phyloP scores from a whole-genome alignment of 2,113 vertebrate genomes.

The Oceanodroma tethys region DNA sequence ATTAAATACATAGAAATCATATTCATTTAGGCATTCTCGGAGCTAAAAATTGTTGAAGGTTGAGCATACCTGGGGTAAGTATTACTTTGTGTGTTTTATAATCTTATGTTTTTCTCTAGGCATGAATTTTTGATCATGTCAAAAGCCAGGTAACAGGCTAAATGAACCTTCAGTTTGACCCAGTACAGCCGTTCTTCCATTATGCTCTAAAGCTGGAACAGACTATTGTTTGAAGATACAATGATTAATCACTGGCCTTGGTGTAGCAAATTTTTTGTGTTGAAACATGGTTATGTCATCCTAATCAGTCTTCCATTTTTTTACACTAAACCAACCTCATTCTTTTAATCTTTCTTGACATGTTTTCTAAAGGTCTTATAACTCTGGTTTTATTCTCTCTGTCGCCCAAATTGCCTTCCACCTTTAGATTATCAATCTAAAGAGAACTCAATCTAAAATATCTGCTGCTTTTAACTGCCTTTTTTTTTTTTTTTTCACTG shows the following conservation, averaged over 20 bases:
- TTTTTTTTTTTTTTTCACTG: background rate
- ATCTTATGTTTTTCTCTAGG: background rate
- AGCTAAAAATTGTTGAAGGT: background rate
- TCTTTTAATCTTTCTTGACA: constrained; percentile 1
- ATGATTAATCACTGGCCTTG: background rate
- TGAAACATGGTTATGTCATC: background rate
- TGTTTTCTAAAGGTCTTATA: background rate
- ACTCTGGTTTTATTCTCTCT: background rate
- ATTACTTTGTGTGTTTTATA: background rate
- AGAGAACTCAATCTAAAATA: background rate
- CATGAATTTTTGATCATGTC: background rate
- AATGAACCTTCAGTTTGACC: background rate
- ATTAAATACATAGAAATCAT: background rate
- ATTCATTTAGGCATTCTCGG: background rate
- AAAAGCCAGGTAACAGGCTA: background rate
- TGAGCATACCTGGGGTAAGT: background rate
- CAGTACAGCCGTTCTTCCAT: background rate
- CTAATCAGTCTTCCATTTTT: background rate
- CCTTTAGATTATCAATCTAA: background rate
- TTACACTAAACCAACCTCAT: background rate
- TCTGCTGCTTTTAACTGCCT: background rate
- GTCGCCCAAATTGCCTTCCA: background rate
- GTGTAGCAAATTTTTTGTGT: background rate
- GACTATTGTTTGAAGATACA: background rate
- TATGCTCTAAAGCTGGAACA: background rate